Evolutionary conservation across 1,140 invertebrate genomes (phyloP).

Genomic region (Ceratoteleas bidentatus): DNA sequence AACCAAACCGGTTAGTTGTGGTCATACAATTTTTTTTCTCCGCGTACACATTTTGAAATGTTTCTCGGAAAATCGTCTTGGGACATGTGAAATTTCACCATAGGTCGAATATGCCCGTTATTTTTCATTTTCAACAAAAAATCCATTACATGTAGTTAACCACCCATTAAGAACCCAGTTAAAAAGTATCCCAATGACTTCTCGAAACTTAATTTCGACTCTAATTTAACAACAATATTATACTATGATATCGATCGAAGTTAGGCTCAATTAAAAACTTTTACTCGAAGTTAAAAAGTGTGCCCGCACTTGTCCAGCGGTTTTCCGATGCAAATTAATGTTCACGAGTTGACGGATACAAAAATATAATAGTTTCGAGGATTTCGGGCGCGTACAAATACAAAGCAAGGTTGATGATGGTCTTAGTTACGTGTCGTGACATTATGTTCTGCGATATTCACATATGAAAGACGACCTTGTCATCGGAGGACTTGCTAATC

Average conservation of each 20-base stretch:
- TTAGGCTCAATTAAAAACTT: slow-evolving; percentile 22
- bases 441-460: slow-evolving; percentile 45
- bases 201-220: no score
- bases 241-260: slow-evolving; percentile 11
- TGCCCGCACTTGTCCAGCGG: not conserved
- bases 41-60: no score
- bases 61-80: no score
- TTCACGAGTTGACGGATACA: slow-evolving; percentile 26
- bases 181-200: no score
- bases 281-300: not conserved
- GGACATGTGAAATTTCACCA: no score
- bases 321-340: slow-evolving; percentile 26
- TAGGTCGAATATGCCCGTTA: no score
- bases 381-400: not conserved
- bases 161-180: no score
- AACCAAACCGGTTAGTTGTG: no score
- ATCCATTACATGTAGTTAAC: no score
- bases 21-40: no score
- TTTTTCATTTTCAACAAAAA: no score
- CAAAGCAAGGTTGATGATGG: slow-evolving; percentile 24
- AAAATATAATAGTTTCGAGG: slow-evolving; percentile 21
- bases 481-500: slow-evolving; percentile 71
- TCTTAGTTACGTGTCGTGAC: slow-evolving; percentile 38
- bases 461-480: slow-evolving; percentile 64
- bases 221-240: no score